These are phyloP conservation scores for Pachymerium ferrugineum DNA, from an alignment of 2,888 invertebrate genomes.

Conservation along the genomic window DNA sequence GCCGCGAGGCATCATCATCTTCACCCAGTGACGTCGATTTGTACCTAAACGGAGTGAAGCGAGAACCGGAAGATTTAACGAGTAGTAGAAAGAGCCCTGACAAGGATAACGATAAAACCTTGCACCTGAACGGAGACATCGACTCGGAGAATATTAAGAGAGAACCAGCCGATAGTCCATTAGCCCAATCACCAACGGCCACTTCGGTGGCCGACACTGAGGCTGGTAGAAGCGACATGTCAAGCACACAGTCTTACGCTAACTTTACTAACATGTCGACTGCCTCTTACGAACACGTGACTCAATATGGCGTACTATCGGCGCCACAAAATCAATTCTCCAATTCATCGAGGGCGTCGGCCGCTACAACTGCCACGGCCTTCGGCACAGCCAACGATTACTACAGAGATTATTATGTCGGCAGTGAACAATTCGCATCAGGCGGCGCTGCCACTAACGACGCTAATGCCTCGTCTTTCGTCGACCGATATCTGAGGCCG, in stretches of 20 bases:
- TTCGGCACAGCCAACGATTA: conserved; percentile 35
- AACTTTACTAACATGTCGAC: conserved; percentile 7
- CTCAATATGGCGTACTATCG: conserved; percentile 29
- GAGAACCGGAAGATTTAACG: conserved; percentile 72
- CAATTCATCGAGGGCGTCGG: conserved; percentile 29
- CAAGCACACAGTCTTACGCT: conserved; percentile 30
- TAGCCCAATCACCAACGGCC: conserved; percentile 52
- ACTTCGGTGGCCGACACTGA: conserved; percentile 23
- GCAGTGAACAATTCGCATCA: neutral
- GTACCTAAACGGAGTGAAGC: conserved; percentile 68
- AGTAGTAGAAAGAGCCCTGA: conserved; percentile 25
- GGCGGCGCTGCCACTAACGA: conserved; percentile 44
- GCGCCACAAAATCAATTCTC: conserved; percentile 31
- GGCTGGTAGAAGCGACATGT: neutral
- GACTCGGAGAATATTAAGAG: conserved; percentile 46
- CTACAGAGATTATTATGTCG: conserved; percentile 38
- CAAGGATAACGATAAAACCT: conserved; percentile 30
- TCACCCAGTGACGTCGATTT: conserved; percentile 51
- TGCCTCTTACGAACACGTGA: conserved; percentile 32
- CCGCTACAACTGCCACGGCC: conserved; percentile 30
- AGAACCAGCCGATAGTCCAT: conserved; percentile 54
- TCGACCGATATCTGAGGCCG: conserved; percentile 56
- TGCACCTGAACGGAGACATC: conserved; percentile 37
- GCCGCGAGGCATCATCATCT: conserved; percentile 33
- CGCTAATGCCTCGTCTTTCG: conserved; percentile 53